Base-by-base conservation (phyloP, 2,888 invertebrate species). In the Ophioninae sp. region DNA sequence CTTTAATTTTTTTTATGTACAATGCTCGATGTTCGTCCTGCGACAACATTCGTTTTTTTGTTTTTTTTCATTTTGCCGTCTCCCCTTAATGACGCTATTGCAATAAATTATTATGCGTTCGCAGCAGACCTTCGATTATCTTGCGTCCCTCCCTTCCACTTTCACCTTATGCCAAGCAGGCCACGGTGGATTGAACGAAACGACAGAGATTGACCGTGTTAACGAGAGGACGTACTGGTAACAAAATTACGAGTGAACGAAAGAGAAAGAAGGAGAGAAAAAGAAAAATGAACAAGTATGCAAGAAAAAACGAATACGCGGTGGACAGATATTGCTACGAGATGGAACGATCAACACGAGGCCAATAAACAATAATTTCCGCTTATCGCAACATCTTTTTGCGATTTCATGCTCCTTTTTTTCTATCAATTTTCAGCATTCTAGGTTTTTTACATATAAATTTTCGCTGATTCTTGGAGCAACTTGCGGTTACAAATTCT, bases 1-100 rank as follows among this genome's bases (percentile, higher is more conserved):
- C 44, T 41, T 41, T 9, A 0, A 9, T 41, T 41, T 8, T 44
- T 44, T 17, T 83, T 87, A 89, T 89, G 87, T 89, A 89, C 88
- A 90, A 88, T 84, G 85, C 83, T 88, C 85, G 61, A 77, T 77
- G 51, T 63, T 58, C 13, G 56, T 9, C 17, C 17, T 23, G 30
- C 59, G 22, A 30, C 51, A 17, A 8, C 59, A 51, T 17, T 51
- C 56, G 30, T 74, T 37, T 64, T 37, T 39, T 41, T n/a, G 39
- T 65, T 65, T 58, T 17, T n/a, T 30, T 37, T n/a, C 39, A 13
- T 17, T 51, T 51, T 3, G 51, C 13, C 17, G 51, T 13, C 58
- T 6, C 30, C 39, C 58, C 20, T 37, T 58, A 17, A 5, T 59
- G 5, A 23, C 64, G 37, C 17, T 64, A 22, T 30, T 69, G 30